Base-by-base conservation (phyloP, 2,797 vertebrate species). In the Rhinella marina region DNA sequence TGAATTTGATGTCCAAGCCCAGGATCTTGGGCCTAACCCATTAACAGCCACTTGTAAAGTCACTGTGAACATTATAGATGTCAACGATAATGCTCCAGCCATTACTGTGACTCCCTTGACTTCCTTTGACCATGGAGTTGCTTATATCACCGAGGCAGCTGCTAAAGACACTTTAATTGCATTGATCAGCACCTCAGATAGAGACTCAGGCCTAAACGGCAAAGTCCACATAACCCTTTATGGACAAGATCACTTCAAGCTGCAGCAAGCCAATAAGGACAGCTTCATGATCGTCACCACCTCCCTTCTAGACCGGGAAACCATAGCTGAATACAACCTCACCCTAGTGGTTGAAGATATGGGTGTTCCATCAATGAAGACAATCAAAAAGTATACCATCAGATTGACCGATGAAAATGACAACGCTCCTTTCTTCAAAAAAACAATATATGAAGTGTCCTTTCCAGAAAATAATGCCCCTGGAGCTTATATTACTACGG, bases 11-110 rank as follows among this genome's bases (percentile, higher is more conserved):
- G 96, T 98, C 84, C 96, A 96, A 64, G 97, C 97, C 62, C 95
- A 94, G 12, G 97, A 98, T 90, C 91, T 96, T 0, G 97, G 97
- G 0, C 90, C 96, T 25, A 97, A 96, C 88, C 97, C 97, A 12
- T 95, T 94, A 0, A 92, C 95, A 0, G 95, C 97, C 68, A 93
- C 94, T 91, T 98, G 98, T 92, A 98, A 96, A 2, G 96, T 99
- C 56, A 90, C 97, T 1, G 95, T 98, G 87, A 96, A 97, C 91
- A 94, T 99, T 75, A 93, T 94, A 1, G 98, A 99, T 25, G 97
- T 98, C 50, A 99, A 99, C 0, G 98, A 99, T 94, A 98, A 98
- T 1, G 96, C 95, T 0, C 97, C 98, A 0, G 96, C 95, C 89
- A 96, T 98, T 90, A 96, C 96, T 84, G 96, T 99, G 93, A 98